These are phyloP conservation scores for Craniophora ligustri DNA, from an alignment of 2,888 invertebrate species.

Conservation along the genomic window DNA sequence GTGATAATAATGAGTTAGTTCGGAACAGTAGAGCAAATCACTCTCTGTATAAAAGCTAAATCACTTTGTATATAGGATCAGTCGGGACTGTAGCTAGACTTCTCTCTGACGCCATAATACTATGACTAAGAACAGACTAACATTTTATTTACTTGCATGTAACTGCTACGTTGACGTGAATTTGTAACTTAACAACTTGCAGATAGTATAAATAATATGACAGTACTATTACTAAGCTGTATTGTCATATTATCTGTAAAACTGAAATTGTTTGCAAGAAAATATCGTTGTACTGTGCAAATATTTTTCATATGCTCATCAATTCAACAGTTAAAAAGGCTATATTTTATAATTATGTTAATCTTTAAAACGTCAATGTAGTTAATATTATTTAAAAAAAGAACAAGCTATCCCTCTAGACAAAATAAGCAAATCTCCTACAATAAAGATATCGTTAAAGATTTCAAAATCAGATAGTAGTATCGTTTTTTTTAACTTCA, in stretches of 20 bases:
- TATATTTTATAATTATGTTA: too few relatives aligned
- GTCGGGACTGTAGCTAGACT: conserved; percentile 23
- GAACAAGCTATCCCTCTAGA: conserved; percentile 36
- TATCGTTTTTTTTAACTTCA: too few relatives aligned
- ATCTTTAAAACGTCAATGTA: conserved; percentile 14
- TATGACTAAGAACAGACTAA: conserved; percentile 48
- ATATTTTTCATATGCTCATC: not conserved
- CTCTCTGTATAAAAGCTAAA: conserved; percentile 26
- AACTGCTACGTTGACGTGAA: conserved; percentile 34
- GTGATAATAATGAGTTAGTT: conserved; percentile 20
- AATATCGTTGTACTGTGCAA: too few relatives aligned
- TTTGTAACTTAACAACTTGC: not conserved
- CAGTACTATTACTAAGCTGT: too few relatives aligned
- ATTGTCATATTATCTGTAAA: too few relatives aligned
- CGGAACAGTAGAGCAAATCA: conserved; percentile 8
- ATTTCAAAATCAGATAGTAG: conserved; percentile 13
- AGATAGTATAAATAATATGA: not conserved
- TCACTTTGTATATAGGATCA: conserved; percentile 44
- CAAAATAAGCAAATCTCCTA: not conserved
- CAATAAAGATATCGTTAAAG: not conserved
- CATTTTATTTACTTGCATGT: conserved; percentile 21
- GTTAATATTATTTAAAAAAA: conserved; percentile 7
- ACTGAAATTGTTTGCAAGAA: too few relatives aligned
- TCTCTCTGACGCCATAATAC: conserved; percentile 37
- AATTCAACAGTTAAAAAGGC: too few relatives aligned